Conservation (phyloP, 1,140 invertebrate species). For the Eubasilissa regina region DNA sequence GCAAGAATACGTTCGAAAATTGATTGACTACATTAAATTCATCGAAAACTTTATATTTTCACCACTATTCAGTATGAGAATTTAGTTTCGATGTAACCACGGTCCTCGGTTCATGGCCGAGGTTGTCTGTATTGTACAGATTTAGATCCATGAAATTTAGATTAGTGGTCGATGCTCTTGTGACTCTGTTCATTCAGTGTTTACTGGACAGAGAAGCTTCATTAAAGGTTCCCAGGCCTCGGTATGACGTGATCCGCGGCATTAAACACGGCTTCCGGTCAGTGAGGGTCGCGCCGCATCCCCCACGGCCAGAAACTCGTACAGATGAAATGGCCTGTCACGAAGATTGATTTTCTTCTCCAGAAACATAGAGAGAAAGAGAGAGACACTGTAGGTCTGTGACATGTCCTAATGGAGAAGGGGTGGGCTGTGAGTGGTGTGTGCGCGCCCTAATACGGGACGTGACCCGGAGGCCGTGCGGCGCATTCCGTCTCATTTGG, state of each 20-base stretch:
- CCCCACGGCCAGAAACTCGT: conserved; percentile 32
- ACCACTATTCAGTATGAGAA: too few relatives aligned
- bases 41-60: too few relatives aligned
- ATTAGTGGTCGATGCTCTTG: too few relatives aligned
- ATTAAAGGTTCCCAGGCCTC: conserved; percentile 10
- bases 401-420: conserved; percentile 59
- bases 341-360: conserved; percentile 59
- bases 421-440: conserved; percentile 49
- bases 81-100: too few relatives aligned
- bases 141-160: too few relatives aligned
- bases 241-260: background rate
- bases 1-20: too few relatives aligned
- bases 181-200: too few relatives aligned
- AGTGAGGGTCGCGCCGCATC: background rate
- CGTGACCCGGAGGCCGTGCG: conserved; percentile 55
- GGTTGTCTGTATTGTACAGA: too few relatives aligned
- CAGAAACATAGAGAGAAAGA: conserved; percentile 39
- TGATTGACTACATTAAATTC: too few relatives aligned
- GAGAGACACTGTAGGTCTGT: conserved; percentile 34
- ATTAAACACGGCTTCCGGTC: conserved; percentile 41
- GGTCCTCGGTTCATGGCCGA: too few relatives aligned
- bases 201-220: conserved; percentile 1
- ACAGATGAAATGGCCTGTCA: conserved; percentile 60
- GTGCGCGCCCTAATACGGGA: conserved; percentile 56
- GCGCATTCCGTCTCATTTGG: conserved; percentile 43